Evolutionary conservation across 2,113 vertebrate genomes (phyloP).

Genomic region (Aix galericulata): DNA sequence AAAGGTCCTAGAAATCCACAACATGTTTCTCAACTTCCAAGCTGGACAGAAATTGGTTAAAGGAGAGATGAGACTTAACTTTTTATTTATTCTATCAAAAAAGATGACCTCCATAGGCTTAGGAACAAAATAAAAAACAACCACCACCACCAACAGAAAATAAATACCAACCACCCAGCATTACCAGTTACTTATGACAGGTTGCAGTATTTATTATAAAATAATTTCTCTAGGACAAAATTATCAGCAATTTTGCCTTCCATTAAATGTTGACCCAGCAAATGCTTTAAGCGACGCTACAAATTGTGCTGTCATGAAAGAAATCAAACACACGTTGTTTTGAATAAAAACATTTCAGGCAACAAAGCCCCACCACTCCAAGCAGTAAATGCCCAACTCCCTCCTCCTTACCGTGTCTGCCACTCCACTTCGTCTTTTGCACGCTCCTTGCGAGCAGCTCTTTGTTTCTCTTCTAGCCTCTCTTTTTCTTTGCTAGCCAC

Average conservation of each 20-base stretch:
- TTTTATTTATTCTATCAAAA: neutral
- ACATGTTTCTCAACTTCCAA: neutral
- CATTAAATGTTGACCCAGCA: neutral
- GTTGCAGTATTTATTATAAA: neutral
- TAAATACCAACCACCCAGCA: neutral
- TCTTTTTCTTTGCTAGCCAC: constrained; percentile 92
- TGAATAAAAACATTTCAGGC: neutral
- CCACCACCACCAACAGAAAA: too few species aligned
- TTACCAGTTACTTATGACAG: neutral
- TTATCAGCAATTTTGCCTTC: neutral
- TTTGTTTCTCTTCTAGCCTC: constrained; percentile 94
- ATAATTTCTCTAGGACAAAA: neutral
- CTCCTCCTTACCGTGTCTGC: constrained; percentile 85
- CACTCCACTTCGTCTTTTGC: constrained; percentile 87
- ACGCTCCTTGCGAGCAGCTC: constrained; percentile 88
- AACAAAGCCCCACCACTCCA: neutral
- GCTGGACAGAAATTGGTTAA: neutral
- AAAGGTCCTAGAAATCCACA: neutral
- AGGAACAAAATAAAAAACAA: neutral
- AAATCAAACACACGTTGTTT: neutral
- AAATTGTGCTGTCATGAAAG: neutral
- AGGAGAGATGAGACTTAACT: neutral
- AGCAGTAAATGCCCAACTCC: neutral
- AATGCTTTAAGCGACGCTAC: neutral
- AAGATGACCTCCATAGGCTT: neutral